These are phyloP conservation scores for Scaeva pyrastri DNA, from an alignment of 2,888 invertebrate species.

Conservation along the genomic window DNA sequence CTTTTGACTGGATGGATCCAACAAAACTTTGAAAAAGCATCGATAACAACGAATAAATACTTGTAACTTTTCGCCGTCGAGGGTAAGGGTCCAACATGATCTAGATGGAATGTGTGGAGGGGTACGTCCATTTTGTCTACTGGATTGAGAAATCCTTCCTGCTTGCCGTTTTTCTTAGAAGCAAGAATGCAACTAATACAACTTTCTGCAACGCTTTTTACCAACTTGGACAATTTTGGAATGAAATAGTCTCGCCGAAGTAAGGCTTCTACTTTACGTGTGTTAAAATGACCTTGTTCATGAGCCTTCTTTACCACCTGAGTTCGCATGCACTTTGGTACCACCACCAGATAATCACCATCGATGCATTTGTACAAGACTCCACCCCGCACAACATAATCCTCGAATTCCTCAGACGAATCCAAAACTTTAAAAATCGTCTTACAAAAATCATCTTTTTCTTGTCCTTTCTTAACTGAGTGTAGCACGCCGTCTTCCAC, in stretches of 20 bases:
- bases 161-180: conserved; percentile 16
- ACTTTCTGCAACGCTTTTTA: not conserved
- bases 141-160: conserved; percentile 10
- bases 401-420: conserved; percentile 15
- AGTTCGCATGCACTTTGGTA: conserved; percentile 11
- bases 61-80: conserved; percentile 26
- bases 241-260: conserved; percentile 27
- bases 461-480: too few relatives aligned
- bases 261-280: conserved; percentile 27
- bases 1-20: not conserved
- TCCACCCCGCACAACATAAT: conserved; percentile 24
- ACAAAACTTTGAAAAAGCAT: conserved; percentile 11
- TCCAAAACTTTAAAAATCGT: too few relatives aligned
- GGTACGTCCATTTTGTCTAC: conserved; percentile 11
- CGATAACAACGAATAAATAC: not conserved
- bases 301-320: conserved; percentile 20
- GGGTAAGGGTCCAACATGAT: not conserved
- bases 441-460: conserved; percentile 22
- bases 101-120: conserved; percentile 21
- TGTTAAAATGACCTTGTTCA: conserved; percentile 36
- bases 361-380: conserved; percentile 18
- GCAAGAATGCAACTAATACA: conserved; percentile 37
- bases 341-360: not conserved
- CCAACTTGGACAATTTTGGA: conserved; percentile 5
- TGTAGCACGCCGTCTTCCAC: conserved; percentile 24